phyloP scores from a whole-genome alignment of 2,113 vertebrate species.

The Istiophorus platypterus region DNA sequence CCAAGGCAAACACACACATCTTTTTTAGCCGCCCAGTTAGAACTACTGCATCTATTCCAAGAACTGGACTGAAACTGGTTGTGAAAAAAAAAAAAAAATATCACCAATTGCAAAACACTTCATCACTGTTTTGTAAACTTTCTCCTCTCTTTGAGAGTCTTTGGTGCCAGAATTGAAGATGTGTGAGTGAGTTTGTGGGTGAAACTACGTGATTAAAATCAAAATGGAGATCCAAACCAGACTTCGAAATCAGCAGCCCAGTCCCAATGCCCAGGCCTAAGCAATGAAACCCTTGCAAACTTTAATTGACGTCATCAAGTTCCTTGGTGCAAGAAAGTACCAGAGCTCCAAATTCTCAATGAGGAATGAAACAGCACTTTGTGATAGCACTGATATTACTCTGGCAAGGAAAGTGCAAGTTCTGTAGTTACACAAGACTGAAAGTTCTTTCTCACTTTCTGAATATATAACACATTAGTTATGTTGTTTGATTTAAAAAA shows the following conservation, averaged over 20 bases:
- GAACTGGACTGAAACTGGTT: constrained; percentile 7
- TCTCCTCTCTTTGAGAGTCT: constrained; percentile 10
- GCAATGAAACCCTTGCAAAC: constrained; percentile 7
- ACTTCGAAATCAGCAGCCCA: background rate
- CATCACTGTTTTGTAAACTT: constrained; percentile 31
- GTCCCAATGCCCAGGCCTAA: background rate
- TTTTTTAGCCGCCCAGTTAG: constrained; percentile 13
- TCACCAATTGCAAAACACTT: constrained; percentile 27
- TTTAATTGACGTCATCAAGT: background rate
- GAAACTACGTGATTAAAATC: constrained; percentile 8
- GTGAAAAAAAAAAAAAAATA: constrained; percentile 21
- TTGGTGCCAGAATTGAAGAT: constrained; percentile 11
- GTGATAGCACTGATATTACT: background rate
- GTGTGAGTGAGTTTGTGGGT: constrained; percentile 1
- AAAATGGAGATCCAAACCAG: background rate
- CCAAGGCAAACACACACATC: constrained; percentile 9
- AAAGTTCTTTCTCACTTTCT: background rate
- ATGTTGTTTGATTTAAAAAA: background rate
- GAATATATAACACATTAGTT: background rate
- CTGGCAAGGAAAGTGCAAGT: background rate
- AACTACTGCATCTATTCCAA: constrained; percentile 45
- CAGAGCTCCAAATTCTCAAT: background rate
- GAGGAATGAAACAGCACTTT: constrained; percentile 22
- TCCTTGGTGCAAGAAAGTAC: background rate
- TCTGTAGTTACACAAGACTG: too few species aligned